phyloP scores from a whole-genome alignment of 2,113 vertebrate species.

The Cynocephalus volans region DNA sequence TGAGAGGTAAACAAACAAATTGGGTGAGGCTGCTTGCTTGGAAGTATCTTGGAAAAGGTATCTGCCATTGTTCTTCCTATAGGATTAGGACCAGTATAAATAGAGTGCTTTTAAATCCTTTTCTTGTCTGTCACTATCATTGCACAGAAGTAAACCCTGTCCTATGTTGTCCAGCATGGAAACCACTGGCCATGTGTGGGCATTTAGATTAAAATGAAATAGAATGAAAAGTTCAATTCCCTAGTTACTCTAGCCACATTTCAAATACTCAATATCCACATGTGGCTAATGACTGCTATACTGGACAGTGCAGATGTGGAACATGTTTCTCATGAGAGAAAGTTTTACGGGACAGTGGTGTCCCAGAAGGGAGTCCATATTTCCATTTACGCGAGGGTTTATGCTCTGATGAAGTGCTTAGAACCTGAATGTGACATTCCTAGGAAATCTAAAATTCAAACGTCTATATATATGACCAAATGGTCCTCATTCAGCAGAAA shows the following conservation, averaged over 20 bases:
- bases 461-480: fast-evolving
- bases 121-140: background rate
- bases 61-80: fast-evolving
- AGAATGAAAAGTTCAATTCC: background rate
- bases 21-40: no score
- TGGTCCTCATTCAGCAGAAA: background rate
- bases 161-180: background rate
- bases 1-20: no score
- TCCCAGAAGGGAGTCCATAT: fast-evolving
- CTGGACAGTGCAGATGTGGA: fast-evolving
- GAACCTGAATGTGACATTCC: background rate
- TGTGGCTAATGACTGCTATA: fast-evolving
- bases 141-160: fast-evolving
- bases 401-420: no score
- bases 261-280: no score
- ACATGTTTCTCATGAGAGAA: fast-evolving
- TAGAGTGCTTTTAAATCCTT: fast-evolving
- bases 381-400: no score
- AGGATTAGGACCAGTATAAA: fast-evolving
- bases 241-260: fast-evolving
- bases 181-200: background rate
- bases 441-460: background rate
- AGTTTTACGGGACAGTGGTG: fast-evolving
- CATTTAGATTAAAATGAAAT: no score
- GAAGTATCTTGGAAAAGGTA: fast-evolving